Conservation (phyloP, 2,888 invertebrate species). For the Dynastes grantii region DNA sequence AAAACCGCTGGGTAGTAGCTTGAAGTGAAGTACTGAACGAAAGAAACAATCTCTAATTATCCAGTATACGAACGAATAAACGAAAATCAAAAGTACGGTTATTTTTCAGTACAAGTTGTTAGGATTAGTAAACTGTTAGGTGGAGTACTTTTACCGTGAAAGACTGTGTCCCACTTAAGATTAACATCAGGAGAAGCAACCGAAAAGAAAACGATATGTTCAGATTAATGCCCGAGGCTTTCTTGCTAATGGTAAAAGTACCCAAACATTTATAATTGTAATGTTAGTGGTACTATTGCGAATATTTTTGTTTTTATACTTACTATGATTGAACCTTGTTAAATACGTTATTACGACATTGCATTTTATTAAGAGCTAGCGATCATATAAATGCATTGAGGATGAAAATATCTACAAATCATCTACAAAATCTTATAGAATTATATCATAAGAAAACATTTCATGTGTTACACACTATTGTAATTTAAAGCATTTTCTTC, state of each 20-base stretch:
- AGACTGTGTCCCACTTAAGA: constrained; percentile 11
- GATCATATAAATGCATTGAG: no score
- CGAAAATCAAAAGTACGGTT: constrained; percentile 28
- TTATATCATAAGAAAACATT: no score
- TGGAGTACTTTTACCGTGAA: constrained; percentile 13
- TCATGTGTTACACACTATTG: no score
- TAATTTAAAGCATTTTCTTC: no score
- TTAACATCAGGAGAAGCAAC: constrained; percentile 33
- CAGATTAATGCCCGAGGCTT: neutral
- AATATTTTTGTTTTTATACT: neutral
- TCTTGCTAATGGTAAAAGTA: neutral
- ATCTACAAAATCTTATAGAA: no score
- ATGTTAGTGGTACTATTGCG: neutral
- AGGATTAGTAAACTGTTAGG: constrained; percentile 28
- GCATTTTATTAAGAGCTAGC: no score
- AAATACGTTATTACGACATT: no score
- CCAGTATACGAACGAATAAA: constrained; percentile 20
- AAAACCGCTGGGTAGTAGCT: constrained; percentile 13
- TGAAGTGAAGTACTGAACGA: neutral
- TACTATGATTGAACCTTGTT: no score
- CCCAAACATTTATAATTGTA: neutral
- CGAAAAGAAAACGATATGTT: constrained; percentile 17
- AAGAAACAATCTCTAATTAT: constrained; percentile 45
- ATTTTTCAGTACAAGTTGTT: constrained; percentile 24
- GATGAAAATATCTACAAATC: no score